phyloP scores from a whole-genome alignment of 2,797 vertebrate species.

The Crossoptilon crossoptilon region DNA sequence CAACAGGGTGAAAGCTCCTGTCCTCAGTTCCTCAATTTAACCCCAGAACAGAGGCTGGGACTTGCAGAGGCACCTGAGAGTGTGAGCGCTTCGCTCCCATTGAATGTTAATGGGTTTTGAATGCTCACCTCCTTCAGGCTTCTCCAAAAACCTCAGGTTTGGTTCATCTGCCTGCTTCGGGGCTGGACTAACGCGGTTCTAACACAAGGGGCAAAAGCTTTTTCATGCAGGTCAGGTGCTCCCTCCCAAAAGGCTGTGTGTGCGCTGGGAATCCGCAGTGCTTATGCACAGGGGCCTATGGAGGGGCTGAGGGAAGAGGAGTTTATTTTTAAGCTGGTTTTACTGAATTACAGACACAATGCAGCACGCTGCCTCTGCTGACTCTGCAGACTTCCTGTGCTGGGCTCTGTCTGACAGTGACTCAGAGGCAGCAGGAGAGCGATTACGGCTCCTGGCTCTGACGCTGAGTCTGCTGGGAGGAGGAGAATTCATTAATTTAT shows the following conservation, averaged over 20 bases:
- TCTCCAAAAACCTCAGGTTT: background rate
- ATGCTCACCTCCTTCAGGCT: background rate
- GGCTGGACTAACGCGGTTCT: background rate
- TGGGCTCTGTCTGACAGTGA: background rate
- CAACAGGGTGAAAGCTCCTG: background rate
- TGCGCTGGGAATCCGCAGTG: rapidly evolving
- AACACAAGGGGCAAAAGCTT: background rate
- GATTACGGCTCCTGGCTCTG: conserved; percentile 39
- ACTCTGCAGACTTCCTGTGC: background rate
- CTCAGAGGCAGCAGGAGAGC: conserved; percentile 54
- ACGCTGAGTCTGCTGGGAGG: conserved; percentile 28
- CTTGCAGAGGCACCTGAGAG: background rate
- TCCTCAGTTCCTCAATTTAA: background rate
- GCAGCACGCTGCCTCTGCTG: conserved; percentile 26
- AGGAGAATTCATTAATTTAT: conserved; percentile 62
- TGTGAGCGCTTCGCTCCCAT: rapidly evolving
- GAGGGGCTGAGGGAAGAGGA: background rate
- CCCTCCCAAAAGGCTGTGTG: background rate
- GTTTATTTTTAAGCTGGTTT: conserved; percentile 58
- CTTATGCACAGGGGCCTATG: background rate
- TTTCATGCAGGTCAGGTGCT: background rate
- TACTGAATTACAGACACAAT: background rate
- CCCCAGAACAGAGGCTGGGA: background rate
- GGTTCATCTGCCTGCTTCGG: conserved; percentile 3
- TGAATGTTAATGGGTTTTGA: background rate